These are phyloP conservation scores for Lepidostoma basale DNA, from an alignment of 1,140 invertebrate genomes.

Conservation along the genomic window DNA sequence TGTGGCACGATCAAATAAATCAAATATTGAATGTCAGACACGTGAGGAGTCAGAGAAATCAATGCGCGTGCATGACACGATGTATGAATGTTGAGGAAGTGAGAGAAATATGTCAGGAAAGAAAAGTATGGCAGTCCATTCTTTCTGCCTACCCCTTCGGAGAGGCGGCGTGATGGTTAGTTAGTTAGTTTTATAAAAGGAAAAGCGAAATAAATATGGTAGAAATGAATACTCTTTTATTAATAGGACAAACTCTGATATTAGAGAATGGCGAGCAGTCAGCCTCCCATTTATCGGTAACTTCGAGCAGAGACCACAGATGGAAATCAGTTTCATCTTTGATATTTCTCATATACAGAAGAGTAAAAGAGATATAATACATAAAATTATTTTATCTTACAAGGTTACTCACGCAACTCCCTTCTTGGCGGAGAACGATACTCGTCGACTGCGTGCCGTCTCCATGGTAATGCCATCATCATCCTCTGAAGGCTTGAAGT, in stretches of 20 bases:
- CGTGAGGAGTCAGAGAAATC: too few species aligned
- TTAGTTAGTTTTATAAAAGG: too few species aligned
- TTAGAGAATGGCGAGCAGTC: not conserved
- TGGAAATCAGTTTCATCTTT: not conserved
- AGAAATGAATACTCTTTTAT: not conserved
- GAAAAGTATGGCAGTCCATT: too few species aligned
- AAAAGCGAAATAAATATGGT: too few species aligned
- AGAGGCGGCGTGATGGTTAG: too few species aligned
- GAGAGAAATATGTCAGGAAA: too few species aligned
- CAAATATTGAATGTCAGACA: too few species aligned
- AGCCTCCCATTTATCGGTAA: not conserved
- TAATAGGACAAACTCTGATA: not conserved
- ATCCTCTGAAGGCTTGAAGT: constrained; percentile 1
- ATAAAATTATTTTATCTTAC: not conserved
- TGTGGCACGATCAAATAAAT: too few species aligned
- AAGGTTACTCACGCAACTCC: constrained; percentile 38
- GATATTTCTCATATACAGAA: not conserved
- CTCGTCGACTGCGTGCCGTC: constrained; percentile 33
- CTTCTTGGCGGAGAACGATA: constrained; percentile 39
- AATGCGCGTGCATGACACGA: too few species aligned
- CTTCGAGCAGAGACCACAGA: not conserved
- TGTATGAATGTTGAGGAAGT: not conserved
- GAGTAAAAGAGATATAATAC: too few species aligned
- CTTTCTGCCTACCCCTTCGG: too few species aligned
- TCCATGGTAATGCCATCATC: constrained; percentile 34